A percentile compares a stretch with the other conserved stretches of the same genome.
These are phyloP conservation scores for Pan paniscus DNA, from an alignment of 2,113 vertebrate species.

Conservation along the genomic window DNA sequence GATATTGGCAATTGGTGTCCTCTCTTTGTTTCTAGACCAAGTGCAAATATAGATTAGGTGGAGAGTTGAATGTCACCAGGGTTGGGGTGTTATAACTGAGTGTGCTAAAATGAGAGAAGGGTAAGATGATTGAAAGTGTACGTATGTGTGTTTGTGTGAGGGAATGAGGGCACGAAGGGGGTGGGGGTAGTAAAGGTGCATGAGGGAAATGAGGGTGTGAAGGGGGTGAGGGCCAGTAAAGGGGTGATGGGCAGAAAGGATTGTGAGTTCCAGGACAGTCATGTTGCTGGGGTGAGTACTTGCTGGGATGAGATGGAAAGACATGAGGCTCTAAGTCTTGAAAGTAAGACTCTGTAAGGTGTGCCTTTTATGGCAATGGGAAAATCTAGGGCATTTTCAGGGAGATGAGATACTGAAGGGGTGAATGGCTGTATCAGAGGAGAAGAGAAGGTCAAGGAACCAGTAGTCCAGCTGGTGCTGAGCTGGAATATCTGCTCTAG, in stretches of 20 bases:
- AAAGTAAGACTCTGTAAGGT: neutral
- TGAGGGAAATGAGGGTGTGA: neutral
- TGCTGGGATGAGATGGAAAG: neutral
- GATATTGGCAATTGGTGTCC: neutral
- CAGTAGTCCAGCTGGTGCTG: fast-evolving
- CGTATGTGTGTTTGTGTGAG: neutral
- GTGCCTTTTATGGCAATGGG: fast-evolving
- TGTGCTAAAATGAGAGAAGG: neutral
- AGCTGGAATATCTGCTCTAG: neutral
- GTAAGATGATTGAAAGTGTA: fast-evolving
- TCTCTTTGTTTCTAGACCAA: neutral
- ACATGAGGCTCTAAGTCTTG: fast-evolving
- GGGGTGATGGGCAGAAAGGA: fast-evolving
- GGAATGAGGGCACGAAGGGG: neutral
- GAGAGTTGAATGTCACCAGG: neutral
- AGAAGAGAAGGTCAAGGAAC: neutral
- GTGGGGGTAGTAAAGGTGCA: neutral
- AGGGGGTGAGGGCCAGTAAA: neutral
- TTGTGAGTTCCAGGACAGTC: neutral
- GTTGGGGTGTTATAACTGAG: neutral
- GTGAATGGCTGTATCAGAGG: fast-evolving
- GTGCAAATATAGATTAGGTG: too few species aligned
- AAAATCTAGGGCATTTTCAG: fast-evolving
- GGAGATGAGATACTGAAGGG: fast-evolving
- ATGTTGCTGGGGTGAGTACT: fast-evolving